Conservation (phyloP, 2,888 invertebrate species). For the Tortrix viridana region DNA sequence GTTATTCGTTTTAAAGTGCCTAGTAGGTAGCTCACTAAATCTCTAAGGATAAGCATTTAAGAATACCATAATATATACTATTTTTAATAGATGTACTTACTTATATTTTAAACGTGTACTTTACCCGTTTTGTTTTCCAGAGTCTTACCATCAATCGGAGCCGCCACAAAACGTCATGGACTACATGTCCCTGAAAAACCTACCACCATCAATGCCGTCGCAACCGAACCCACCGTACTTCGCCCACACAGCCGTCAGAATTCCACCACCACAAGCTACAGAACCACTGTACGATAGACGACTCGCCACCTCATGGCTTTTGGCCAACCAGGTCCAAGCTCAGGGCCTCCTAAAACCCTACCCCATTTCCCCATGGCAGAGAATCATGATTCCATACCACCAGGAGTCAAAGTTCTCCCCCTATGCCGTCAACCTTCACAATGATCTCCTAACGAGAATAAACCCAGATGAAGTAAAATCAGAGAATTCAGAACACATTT, state of each 20-base stretch:
- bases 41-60: no score
- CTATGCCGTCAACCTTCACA: conserved; percentile 68
- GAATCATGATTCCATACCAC: conserved; percentile 84
- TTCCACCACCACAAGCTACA: conserved; percentile 66
- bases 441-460: conserved; percentile 68
- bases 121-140: conserved; percentile 58
- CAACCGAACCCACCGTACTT: conserved; percentile 71
- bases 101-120: not conserved
- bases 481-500: conserved; percentile 75
- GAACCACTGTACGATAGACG: conserved; percentile 77
- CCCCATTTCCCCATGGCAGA: conserved; percentile 83
- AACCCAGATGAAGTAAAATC: conserved; percentile 74
- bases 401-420: conserved; percentile 69
- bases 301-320: conserved; percentile 82
- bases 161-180: conserved; percentile 72
- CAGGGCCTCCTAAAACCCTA: conserved; percentile 79
- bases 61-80: no score
- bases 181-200: conserved; percentile 74
- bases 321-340: conserved; percentile 80
- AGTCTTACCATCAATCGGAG: conserved; percentile 68
- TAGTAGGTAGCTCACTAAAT: no score
- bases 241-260: conserved; percentile 71
- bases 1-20: no score
- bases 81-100: no score
- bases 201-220: conserved; percentile 58